Percentiles rank a stretch among this genome's conserved stretches.
Evolutionary conservation across 2,797 vertebrate genomes (phyloP).

Genomic region (Ceyx erithaca): DNA sequence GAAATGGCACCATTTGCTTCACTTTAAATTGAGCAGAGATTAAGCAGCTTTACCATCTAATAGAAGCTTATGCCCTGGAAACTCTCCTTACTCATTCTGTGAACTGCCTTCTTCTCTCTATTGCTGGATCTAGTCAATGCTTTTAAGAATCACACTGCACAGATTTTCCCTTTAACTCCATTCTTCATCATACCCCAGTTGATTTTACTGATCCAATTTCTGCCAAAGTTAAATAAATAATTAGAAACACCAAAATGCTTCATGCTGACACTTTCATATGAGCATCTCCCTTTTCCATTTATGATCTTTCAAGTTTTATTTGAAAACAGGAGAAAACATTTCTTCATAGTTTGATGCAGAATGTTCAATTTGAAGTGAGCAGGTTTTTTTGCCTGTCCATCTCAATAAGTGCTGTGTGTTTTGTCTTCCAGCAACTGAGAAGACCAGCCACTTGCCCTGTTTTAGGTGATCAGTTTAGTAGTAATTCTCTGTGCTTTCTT

Average conservation of each 20-base stretch:
- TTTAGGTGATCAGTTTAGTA: background rate
- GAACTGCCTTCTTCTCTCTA: background rate
- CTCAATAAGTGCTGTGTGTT: background rate
- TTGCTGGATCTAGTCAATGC: background rate
- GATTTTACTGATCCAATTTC: background rate
- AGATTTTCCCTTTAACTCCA: background rate
- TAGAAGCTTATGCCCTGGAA: background rate
- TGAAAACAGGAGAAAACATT: background rate
- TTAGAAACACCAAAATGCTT: background rate
- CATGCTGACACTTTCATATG: background rate
- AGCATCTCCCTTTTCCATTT: background rate
- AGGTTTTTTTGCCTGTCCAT: background rate
- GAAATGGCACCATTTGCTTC: rapidly evolving
- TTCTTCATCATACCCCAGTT: background rate
- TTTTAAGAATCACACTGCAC: background rate
- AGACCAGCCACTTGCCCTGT: background rate
- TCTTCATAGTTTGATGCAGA: background rate
- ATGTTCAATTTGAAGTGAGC: background rate
- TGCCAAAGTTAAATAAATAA: background rate
- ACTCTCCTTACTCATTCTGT: background rate
- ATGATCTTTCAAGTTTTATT: background rate
- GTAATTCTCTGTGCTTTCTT: background rate
- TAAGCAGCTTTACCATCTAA: background rate
- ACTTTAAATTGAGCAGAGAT: background rate
- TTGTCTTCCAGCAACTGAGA: background rate